These are phyloP conservation scores for Ia io DNA, from an alignment of 2,113 vertebrate genomes.

Conservation along the genomic window DNA sequence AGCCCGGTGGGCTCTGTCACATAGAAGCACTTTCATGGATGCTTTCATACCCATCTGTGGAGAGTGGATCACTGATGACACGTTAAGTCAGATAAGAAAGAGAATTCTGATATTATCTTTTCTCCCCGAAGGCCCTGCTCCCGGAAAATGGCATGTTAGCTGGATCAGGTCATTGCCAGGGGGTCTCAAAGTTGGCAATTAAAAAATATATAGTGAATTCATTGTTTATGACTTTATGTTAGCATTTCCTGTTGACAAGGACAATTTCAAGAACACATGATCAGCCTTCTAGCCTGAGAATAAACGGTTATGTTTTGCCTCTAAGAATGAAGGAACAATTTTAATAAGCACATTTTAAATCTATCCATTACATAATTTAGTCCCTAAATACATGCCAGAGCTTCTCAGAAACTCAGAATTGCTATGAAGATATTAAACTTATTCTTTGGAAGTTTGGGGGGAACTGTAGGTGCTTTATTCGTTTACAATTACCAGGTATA, in stretches of 20 bases:
- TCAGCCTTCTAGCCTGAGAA: conserved; percentile 33
- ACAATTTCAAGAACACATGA: conserved; percentile 67
- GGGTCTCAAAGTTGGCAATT: conserved; percentile 32
- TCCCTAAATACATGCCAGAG: not conserved
- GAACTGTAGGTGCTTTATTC: not conserved
- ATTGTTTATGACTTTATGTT: conserved; percentile 44
- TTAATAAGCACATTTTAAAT: conserved; percentile 53
- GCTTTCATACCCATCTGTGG: conserved; percentile 79
- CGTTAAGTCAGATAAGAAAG: conserved; percentile 78
- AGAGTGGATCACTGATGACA: conserved; percentile 78
- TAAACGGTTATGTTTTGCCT: conserved; percentile 50
- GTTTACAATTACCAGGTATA: not conserved
- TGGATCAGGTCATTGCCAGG: conserved; percentile 49
- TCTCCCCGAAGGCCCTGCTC: conserved; percentile 69
- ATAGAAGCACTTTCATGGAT: conserved; percentile 76
- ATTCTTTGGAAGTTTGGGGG: not conserved
- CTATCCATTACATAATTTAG: conserved; percentile 18
- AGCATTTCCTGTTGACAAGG: conserved; percentile 61
- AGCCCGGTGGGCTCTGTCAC: conserved; percentile 70
- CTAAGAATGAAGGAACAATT: conserved; percentile 32
- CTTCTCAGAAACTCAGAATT: conserved; percentile 32
- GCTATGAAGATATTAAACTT: not conserved
- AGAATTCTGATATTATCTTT: conserved; percentile 74
- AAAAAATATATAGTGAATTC: conserved; percentile 45
- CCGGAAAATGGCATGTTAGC: conserved; percentile 45